Conservation (phyloP, 2,113 vertebrate species). For the Zonotrichia leucophrys region DNA sequence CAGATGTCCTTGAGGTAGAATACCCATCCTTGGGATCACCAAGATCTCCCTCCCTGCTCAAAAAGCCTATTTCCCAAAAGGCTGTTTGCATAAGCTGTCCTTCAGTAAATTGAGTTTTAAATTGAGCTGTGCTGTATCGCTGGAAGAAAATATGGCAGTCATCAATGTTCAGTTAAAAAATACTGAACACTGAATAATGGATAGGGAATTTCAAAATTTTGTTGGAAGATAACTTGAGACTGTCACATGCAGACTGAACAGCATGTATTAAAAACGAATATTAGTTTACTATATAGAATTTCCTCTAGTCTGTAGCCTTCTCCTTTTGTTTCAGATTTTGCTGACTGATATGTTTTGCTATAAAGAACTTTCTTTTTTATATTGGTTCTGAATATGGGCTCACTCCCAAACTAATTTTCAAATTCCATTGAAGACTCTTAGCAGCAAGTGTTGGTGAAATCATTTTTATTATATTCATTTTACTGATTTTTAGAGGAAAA, state of each 20-base stretch:
- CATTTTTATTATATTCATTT: background rate
- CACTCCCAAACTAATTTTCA: background rate
- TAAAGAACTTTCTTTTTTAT: background rate
- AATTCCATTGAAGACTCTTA: background rate
- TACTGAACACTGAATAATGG: background rate
- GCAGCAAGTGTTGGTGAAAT: background rate
- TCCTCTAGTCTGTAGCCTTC: background rate
- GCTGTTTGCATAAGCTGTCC: background rate
- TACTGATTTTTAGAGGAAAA: background rate
- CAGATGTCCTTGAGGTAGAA: background rate
- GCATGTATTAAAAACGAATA: background rate
- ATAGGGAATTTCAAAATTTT: background rate
- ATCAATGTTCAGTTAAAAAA: background rate
- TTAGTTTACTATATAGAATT: background rate
- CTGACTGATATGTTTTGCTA: background rate
- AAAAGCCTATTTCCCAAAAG: background rate
- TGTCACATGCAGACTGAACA: background rate
- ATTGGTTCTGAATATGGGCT: background rate
- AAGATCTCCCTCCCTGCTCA: background rate
- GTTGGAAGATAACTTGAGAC: background rate
- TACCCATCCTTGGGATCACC: background rate
- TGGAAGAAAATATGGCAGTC: background rate
- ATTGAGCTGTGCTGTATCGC: background rate
- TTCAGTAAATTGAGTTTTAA: background rate
- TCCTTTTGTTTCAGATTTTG: background rate